Evolutionary conservation across 2,888 invertebrate species (phyloP).

Genomic region (Heteromurus nitidus): DNA sequence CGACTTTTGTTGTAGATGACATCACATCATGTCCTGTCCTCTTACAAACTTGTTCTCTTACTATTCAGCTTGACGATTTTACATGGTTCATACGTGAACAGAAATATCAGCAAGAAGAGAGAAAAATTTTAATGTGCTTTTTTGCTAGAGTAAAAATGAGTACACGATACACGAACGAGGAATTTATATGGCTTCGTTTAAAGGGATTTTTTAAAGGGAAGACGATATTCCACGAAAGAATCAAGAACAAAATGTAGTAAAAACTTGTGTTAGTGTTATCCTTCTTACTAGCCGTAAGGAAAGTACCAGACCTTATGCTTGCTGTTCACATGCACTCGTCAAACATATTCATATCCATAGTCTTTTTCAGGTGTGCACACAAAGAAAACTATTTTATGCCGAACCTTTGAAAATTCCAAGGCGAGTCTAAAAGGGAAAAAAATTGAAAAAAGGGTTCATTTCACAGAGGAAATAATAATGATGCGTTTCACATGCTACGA

Average conservation of each 20-base stretch:
- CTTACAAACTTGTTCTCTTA: conserved; percentile 52
- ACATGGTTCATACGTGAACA: neutral
- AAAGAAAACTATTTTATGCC: conserved; percentile 17
- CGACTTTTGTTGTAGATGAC: conserved; percentile 40
- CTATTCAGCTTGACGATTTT: conserved; percentile 31
- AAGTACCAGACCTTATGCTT: too few species aligned
- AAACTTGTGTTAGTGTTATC: too few species aligned
- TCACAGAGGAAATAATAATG: neutral
- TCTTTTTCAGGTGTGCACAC: neutral
- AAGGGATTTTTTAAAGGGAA: neutral
- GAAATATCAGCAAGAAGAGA: neutral
- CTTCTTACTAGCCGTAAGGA: too few species aligned
- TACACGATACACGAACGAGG: neutral
- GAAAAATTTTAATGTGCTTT: neutral
- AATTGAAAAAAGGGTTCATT: neutral
- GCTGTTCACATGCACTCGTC: too few species aligned
- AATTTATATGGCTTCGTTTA: conserved; percentile 4
- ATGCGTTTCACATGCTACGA: too few species aligned
- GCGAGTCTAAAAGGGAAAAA: conserved; percentile 21
- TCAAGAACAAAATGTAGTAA: too few species aligned
- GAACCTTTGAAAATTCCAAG: conserved; percentile 35
- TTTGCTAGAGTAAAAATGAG: neutral
- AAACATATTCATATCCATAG: too few species aligned
- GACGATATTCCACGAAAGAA: too few species aligned
- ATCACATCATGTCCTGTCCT: conserved; percentile 30